Evolutionary conservation across 1,140 invertebrate species (phyloP), one percentile per base, ranked within the genome.

Genomic region (Gryllus bimaculatus): DNA sequence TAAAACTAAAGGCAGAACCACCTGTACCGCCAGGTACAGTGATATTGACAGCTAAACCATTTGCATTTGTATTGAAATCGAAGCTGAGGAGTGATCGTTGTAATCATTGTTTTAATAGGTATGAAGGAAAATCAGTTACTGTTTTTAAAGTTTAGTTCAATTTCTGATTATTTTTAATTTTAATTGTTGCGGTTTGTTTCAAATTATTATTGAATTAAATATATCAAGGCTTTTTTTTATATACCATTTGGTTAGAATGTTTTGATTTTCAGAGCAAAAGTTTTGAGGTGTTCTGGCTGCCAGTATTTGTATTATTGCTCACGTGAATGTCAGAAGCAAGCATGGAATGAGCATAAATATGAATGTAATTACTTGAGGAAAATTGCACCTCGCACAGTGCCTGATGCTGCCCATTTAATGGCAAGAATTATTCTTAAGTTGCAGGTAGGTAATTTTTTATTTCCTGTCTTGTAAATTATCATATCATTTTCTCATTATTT

Each of bases 281-380:
- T 94, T 8, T 85, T 95, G 81, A 94, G 92, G 86, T 95, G 94
- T 85, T 91, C 92, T 2, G 91, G 88, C n/a, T 95, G 94, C 84
- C 89, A 91, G n/a, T 94, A 91, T 84, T 92, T 93, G 5, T 89
- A 91, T 84, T 96, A 95, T 81, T 96, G 94, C 83, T 90, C 91
- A 78, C 88, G 88, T 48, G 83, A 83, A 76, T 96, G 94, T 85
- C 94, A 96, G 83, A 91, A 88, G 83, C 87, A 90, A 81, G 90
- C 90, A 6, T 96, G 94, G 94, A 82, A 83, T 18, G 87, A 92
- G 80, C 94, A 96, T 83, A 95, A 93, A 85, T 85, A 85, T 83
- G 94, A 96, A 87, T 95, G 94, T 84, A 83, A 87, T 48, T 91
- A 91, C 82, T 88, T 95, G 26, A 92, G 91, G 82, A 87, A 87